phyloP scores from a whole-genome alignment of 2,888 invertebrate species.

The Yponomeuta evonymella region DNA sequence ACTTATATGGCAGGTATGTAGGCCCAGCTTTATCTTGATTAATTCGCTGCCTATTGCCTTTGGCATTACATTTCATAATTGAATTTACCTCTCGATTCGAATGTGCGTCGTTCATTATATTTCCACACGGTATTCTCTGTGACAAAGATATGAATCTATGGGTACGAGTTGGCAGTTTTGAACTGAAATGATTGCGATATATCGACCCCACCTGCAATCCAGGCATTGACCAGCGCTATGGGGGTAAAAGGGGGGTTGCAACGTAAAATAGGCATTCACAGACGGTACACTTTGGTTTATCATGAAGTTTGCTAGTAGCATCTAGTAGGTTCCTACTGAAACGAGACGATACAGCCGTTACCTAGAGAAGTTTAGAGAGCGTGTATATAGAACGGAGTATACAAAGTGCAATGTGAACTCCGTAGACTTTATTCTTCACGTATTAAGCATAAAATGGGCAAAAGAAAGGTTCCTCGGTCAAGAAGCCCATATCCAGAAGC shows the following conservation, averaged over 20 bases:
- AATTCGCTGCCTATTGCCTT: too few species aligned
- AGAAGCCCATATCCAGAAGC: too few species aligned
- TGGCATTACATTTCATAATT: background rate
- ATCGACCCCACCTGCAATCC: background rate
- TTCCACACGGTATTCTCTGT: background rate
- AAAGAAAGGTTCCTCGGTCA: too few species aligned
- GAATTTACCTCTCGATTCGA: background rate
- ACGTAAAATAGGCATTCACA: background rate
- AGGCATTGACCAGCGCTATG: background rate
- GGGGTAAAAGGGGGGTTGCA: background rate
- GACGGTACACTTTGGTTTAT: background rate
- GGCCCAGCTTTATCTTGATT: too few species aligned
- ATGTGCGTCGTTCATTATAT: background rate
- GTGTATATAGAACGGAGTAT: too few species aligned
- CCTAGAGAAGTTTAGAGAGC: too few species aligned
- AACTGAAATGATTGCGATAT: slow-evolving; percentile 1
- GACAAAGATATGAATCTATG: background rate
- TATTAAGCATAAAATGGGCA: too few species aligned
- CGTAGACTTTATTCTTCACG: too few species aligned
- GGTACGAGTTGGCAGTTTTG: background rate
- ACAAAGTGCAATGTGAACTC: too few species aligned
- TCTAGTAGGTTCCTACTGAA: background rate
- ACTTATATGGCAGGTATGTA: too few species aligned
- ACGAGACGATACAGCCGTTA: too few species aligned
- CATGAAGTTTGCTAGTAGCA: too few species aligned